Percentiles rank a stretch among this genome's conserved stretches.
Conservation (phyloP, 2,888 invertebrate genomes). For the Elysia crispata region DNA sequence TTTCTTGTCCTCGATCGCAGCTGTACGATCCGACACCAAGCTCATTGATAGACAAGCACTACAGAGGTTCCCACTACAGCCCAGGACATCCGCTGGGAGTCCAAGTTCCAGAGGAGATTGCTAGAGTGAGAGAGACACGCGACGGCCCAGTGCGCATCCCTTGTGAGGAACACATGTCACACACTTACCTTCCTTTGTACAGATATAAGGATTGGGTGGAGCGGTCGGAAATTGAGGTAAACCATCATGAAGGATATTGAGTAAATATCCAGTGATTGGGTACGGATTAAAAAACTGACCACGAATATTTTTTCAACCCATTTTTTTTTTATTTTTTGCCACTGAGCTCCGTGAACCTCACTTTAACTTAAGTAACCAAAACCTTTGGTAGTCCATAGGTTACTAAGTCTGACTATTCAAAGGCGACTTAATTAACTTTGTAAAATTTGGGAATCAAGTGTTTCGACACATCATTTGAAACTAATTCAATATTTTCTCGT, state of each 20-base stretch:
- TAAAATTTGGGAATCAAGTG: too few relatives aligned
- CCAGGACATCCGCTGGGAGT: constrained; percentile 31
- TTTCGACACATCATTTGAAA: too few relatives aligned
- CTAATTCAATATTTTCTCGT: too few relatives aligned
- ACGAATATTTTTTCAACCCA: too few relatives aligned
- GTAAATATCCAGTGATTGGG: not conserved
- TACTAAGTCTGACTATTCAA: too few relatives aligned
- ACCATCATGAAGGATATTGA: not conserved
- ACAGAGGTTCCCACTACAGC: constrained; percentile 31
- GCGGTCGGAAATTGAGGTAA: constrained; percentile 22
- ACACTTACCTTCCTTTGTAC: constrained; percentile 27
- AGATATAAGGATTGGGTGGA: constrained; percentile 41
- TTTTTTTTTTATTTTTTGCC: too few relatives aligned
- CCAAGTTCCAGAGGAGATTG: constrained; percentile 22
- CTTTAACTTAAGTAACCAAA: too few relatives aligned
- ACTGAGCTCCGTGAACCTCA: too few relatives aligned
- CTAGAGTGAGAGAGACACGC: not conserved
- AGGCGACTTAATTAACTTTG: too few relatives aligned
- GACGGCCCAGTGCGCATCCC: constrained; percentile 14
- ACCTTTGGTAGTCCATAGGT: too few relatives aligned
- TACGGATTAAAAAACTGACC: too few relatives aligned
- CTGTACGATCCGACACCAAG: constrained; percentile 33
- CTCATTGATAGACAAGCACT: constrained; percentile 34
- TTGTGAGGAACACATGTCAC: not conserved
- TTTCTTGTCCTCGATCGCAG: constrained; percentile 3